Percentiles rank a stretch among this genome's conserved stretches.
phyloP scores from a whole-genome alignment of 2,888 invertebrate genomes.

The Lordiphosa andalusiaca region DNA sequence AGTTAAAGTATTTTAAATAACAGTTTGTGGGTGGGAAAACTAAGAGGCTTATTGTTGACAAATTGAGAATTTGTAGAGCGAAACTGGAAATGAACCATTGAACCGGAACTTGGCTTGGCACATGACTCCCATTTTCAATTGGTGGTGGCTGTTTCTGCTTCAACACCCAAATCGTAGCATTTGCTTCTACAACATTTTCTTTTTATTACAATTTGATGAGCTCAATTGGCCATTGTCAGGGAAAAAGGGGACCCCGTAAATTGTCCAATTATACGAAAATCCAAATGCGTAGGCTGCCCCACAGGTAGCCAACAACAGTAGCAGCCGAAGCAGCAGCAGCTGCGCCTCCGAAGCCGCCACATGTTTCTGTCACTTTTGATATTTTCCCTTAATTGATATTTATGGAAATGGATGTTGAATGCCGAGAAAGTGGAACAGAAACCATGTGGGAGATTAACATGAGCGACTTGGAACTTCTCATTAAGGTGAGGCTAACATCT shows the following conservation, averaged over 20 bases:
- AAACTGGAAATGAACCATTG: constrained; percentile 18
- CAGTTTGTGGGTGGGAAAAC: constrained; percentile 40
- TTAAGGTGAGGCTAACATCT: too few species aligned
- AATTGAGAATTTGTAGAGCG: constrained; percentile 37
- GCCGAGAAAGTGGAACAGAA: constrained; percentile 51
- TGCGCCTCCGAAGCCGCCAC: constrained; percentile 26
- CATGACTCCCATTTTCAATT: constrained; percentile 48
- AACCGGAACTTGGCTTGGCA: constrained; percentile 32
- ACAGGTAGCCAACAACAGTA: constrained; percentile 40
- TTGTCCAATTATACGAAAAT: constrained; percentile 56
- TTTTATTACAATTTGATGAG: constrained; percentile 52
- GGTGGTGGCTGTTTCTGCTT: constrained; percentile 37
- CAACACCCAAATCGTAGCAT: constrained; percentile 55
- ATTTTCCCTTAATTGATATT: constrained; percentile 66
- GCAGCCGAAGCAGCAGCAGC: constrained; percentile 14
- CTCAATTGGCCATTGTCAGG: constrained; percentile 18
- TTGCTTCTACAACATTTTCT: constrained; percentile 15
- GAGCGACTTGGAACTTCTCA: too few species aligned
- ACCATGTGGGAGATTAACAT: constrained; percentile 36
- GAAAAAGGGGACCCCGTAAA: constrained; percentile 42
- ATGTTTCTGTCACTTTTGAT: constrained; percentile 61
- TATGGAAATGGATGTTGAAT: constrained; percentile 58
- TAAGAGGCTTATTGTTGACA: constrained; percentile 58
- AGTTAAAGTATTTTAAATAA: constrained; percentile 68
- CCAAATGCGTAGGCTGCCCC: constrained; percentile 48